phyloP scores from a whole-genome alignment of 2,888 invertebrate species.

The Sisyra terminalis region DNA sequence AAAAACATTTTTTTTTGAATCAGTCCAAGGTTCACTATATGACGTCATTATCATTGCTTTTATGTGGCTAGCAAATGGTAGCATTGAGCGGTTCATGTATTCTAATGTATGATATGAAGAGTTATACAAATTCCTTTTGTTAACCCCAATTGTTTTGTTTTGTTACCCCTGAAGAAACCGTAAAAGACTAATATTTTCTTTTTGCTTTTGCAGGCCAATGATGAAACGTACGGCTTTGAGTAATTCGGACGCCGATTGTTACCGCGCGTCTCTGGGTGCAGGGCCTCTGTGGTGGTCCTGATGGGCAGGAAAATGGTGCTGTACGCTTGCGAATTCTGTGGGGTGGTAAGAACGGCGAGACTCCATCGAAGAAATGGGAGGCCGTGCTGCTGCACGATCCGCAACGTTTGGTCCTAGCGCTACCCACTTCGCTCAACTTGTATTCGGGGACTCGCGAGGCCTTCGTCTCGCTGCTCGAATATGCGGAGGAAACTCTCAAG shows the following conservation, averaged over 20 bases:
- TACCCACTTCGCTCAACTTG: conserved; percentile 61
- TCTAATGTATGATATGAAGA: too few relatives aligned
- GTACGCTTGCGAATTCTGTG: conserved; percentile 34
- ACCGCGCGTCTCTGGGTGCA: conserved; percentile 85
- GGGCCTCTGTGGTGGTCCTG: conserved; percentile 99
- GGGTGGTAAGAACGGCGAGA: conserved; percentile 32
- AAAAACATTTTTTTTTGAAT: too few relatives aligned
- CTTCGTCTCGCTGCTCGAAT: conserved; percentile 85
- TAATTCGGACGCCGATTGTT: conserved; percentile 55
- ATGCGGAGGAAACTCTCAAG: conserved; percentile 82
- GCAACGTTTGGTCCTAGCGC: conserved; percentile 72
- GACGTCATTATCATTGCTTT: too few relatives aligned
- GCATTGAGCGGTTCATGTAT: too few relatives aligned
- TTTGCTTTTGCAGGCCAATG: conserved; percentile 17
- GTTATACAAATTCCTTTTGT: too few relatives aligned
- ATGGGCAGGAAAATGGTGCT: conserved; percentile 41
- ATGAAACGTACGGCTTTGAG: conserved; percentile 51
- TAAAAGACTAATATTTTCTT: too few relatives aligned
- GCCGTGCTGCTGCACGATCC: conserved; percentile 33
- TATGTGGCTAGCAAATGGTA: too few relatives aligned
- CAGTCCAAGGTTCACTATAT: too few relatives aligned
- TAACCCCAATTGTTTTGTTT: too few relatives aligned
- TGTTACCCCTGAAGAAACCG: too few relatives aligned
- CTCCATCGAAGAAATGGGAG: conserved; percentile 26
- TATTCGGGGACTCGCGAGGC: conserved; percentile 91